Conservation (phyloP, 1,140 invertebrate genomes). For the Drosophila lowei region DNA sequence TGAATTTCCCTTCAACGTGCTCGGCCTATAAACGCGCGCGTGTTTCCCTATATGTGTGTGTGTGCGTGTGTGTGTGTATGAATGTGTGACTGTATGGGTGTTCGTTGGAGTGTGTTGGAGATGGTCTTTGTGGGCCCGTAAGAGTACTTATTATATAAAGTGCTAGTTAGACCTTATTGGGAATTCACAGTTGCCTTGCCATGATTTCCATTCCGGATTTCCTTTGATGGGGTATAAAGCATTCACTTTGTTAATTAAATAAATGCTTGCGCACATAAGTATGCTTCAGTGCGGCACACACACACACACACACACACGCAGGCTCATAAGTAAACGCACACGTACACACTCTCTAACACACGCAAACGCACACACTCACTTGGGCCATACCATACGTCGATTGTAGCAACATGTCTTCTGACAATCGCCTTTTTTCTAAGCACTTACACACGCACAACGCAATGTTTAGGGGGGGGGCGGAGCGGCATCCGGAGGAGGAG, state of each 20-base stretch:
- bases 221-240: constrained; percentile 21
- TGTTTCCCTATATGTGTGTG: constrained; percentile 33
- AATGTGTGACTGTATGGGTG: constrained; percentile 13
- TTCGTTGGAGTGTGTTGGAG: constrained; percentile 14
- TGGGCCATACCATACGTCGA: background rate
- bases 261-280: constrained; percentile 61
- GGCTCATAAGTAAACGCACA: constrained; percentile 16
- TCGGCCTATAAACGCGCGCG: constrained; percentile 65
- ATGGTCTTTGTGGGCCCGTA: constrained; percentile 10
- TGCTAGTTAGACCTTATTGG: constrained; percentile 31
- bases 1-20: constrained; percentile 32
- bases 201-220: constrained; percentile 30
- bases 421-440: constrained; percentile 17
- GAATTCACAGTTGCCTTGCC: constrained; percentile 35
- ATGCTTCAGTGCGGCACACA: constrained; percentile 55
- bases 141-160: constrained; percentile 76
- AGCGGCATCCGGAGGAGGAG: background rate
- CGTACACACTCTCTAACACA: background rate
- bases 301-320: constrained; percentile 10
- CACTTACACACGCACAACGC: too few relatives aligned
- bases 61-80: constrained; percentile 14
- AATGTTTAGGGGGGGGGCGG: too few relatives aligned
- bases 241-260: constrained; percentile 61
- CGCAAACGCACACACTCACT: background rate
- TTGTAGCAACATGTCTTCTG: constrained; percentile 48